These are phyloP conservation scores for Phrynocephalus vlangalii DNA, from an alignment of 2,797 vertebrate species.

Conservation along the genomic window DNA sequence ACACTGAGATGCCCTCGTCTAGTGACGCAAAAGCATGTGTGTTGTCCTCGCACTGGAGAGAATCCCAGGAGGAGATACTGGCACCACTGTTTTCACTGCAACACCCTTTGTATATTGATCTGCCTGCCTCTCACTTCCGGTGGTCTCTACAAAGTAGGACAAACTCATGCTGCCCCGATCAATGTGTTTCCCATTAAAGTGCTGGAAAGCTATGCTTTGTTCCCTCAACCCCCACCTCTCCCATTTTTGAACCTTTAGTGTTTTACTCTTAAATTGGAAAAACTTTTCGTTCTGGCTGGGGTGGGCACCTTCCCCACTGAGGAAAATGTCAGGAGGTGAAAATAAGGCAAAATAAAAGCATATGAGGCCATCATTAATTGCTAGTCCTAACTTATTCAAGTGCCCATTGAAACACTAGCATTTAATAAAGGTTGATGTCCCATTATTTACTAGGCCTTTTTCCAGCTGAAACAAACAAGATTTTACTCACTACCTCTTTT, in stretches of 20 bases:
- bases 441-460: neutral
- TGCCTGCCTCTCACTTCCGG: neutral
- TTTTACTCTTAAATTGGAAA: neutral
- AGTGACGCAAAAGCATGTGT: neutral
- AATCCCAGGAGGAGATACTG: neutral
- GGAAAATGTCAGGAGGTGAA: too few relatives aligned
- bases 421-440: neutral
- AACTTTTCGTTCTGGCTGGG: neutral
- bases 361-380: too few relatives aligned
- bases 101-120: neutral
- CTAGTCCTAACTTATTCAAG: too few relatives aligned
- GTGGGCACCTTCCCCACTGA: too few relatives aligned
- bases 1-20: neutral
- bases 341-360: too few relatives aligned
- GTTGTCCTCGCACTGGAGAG: neutral
- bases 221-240: neutral
- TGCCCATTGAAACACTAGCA: neutral
- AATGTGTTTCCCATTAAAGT: neutral
- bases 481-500: neutral
- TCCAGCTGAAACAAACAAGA: neutral
- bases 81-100: neutral
- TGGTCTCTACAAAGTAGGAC: neutral
- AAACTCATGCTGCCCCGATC: neutral
- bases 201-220: neutral
- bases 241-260: neutral